A percentile compares a stretch with the other conserved stretches of the same genome.
phyloP scores from a whole-genome alignment of 2,797 vertebrate genomes.

The Gadopsis bispinosus region DNA sequence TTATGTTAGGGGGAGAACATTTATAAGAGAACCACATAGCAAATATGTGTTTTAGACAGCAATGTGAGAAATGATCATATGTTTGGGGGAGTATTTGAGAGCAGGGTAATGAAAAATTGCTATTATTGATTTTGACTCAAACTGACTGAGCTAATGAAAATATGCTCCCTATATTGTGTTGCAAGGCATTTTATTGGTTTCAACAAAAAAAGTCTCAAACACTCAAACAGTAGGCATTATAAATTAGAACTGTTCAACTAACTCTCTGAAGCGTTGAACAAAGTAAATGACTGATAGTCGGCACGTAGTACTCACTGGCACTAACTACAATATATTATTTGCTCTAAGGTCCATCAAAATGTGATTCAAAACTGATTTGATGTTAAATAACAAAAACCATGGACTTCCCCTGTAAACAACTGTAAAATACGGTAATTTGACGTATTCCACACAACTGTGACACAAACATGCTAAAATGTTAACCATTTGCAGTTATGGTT shows the following conservation, averaged over 20 bases:
- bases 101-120: slow-evolving; percentile 8
- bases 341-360: too few species aligned
- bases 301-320: neutral
- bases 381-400: too few species aligned
- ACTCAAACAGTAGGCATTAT: neutral
- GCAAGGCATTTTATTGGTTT: neutral
- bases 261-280: neutral
- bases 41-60: slow-evolving; percentile 1
- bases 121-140: neutral
- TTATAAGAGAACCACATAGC: neutral
- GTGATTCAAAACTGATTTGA: too few species aligned
- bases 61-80: neutral
- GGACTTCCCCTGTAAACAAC: too few species aligned
- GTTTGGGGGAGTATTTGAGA: neutral
- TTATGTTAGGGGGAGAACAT: neutral
- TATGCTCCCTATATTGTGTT: neutral
- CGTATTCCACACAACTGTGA: too few species aligned
- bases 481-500: too few species aligned
- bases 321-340: neutral
- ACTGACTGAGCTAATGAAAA: neutral
- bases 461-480: too few species aligned
- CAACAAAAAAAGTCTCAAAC: neutral
- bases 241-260: neutral
- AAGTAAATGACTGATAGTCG: neutral
- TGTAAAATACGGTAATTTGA: too few species aligned